phyloP scores from a whole-genome alignment of 2,113 vertebrate genomes.

The Melanotaenia duboulayi region DNA sequence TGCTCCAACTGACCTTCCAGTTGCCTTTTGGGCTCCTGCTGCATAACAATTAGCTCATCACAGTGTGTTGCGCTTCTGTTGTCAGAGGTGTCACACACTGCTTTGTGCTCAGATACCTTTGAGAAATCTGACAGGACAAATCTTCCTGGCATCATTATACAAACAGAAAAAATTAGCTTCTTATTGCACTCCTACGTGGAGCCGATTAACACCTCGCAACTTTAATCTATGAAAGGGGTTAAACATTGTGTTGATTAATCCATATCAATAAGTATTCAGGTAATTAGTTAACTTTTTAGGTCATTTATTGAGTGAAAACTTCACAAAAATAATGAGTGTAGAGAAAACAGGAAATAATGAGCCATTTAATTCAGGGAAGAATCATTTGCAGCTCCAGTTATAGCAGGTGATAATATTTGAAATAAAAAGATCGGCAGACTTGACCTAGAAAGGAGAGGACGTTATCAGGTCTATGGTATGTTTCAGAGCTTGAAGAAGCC shows the following conservation, averaged over 20 bases:
- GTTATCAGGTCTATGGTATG: not conserved
- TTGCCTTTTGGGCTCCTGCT: slow-evolving; percentile 22
- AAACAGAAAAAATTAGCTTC: slow-evolving; percentile 40
- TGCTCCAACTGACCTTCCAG: slow-evolving; percentile 44
- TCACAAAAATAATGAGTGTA: too few relatives aligned
- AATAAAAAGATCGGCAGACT: not conserved
- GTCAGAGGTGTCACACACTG: slow-evolving; percentile 7
- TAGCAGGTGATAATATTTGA: slow-evolving; percentile 24
- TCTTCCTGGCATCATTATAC: slow-evolving; percentile 32
- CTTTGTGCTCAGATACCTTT: slow-evolving; percentile 10
- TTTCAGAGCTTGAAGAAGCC: not conserved
- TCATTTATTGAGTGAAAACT: not conserved
- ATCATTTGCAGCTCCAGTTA: not conserved
- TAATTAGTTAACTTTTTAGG: not conserved
- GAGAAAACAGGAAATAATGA: not conserved
- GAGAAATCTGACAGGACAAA: slow-evolving; percentile 20
- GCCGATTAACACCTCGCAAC: slow-evolving; percentile 21
- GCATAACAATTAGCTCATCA: slow-evolving; percentile 48
- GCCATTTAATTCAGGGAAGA: not conserved
- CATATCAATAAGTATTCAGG: not conserved
- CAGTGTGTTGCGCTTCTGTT: slow-evolving; percentile 18
- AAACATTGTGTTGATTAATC: slow-evolving; percentile 20
- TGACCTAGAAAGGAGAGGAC: not conserved
- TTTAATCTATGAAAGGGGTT: not conserved
- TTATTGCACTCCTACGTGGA: slow-evolving; percentile 9